Percentiles rank a stretch among this genome's conserved stretches.
phyloP scores from a whole-genome alignment of 1,140 invertebrate species.

The Xylocopa sonorina region DNA sequence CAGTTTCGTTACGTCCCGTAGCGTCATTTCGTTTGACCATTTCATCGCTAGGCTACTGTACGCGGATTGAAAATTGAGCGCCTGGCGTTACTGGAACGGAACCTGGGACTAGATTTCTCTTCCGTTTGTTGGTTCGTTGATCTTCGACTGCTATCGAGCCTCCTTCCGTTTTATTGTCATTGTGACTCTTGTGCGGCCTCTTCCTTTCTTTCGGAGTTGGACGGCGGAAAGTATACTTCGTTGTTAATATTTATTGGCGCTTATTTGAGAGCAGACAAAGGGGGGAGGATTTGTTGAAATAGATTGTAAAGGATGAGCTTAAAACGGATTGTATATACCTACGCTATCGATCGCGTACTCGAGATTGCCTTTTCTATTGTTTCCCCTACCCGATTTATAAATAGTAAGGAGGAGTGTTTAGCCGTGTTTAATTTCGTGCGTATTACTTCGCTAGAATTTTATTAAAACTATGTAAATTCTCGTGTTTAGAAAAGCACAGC shows the following conservation, averaged over 20 bases:
- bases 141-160: conserved; percentile 19
- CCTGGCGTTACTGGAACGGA: background rate
- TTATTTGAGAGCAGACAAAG: conserved; percentile 12
- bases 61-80: background rate
- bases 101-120: background rate
- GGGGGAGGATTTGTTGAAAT: background rate
- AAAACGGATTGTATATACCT: background rate
- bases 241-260: conserved; percentile 32
- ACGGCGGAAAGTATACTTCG: background rate
- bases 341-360: background rate
- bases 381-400: conserved; percentile 12
- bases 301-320: conserved; percentile 1
- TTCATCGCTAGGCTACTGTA: no score
- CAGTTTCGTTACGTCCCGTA: no score
- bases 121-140: conserved; percentile 22
- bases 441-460: no score
- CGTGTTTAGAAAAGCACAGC: no score
- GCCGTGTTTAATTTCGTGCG: no score
- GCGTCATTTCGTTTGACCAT: no score
- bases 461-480: no score
- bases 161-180: conserved; percentile 23
- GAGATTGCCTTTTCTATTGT: conserved; percentile 19
- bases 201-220: background rate
- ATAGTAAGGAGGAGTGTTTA: conserved; percentile 2
- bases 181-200: background rate